Percentiles rank a stretch among this genome's conserved stretches.
These are phyloP conservation scores for Ptyas mucosa DNA, from an alignment of 2,113 vertebrate genomes.

Conservation along the genomic window DNA sequence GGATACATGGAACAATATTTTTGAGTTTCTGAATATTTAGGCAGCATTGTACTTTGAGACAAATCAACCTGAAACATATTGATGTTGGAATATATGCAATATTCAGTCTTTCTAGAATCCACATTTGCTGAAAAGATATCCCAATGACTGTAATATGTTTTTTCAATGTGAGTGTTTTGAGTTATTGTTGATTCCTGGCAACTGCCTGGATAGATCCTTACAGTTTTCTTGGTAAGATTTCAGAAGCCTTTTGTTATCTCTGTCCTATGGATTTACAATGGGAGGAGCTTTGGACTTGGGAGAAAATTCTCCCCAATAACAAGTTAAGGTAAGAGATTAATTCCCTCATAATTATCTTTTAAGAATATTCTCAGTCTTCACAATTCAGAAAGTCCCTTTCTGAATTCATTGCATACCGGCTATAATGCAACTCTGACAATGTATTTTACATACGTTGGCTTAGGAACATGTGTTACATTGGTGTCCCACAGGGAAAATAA, in stretches of 20 bases:
- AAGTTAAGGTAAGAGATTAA: neutral
- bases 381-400: neutral
- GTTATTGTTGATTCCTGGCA: neutral
- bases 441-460: neutral
- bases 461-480: neutral
- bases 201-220: neutral
- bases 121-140: neutral
- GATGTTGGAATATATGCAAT: neutral
- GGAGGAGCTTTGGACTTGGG: neutral
- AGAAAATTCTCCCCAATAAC: neutral
- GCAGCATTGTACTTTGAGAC: neutral
- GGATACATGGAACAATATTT: neutral
- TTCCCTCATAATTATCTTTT: neutral
- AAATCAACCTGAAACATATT: neutral
- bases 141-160: neutral
- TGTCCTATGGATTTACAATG: neutral
- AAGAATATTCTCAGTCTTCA: neutral
- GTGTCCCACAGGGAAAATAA: neutral
- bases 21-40: neutral
- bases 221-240: neutral
- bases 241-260: neutral
- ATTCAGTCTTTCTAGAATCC: neutral
- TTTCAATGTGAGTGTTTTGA: neutral
- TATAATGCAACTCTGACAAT: neutral
- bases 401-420: neutral